Evolutionary conservation across 2,888 invertebrate genomes (phyloP).

Genomic region (Acanthosepion pharaonis): DNA sequence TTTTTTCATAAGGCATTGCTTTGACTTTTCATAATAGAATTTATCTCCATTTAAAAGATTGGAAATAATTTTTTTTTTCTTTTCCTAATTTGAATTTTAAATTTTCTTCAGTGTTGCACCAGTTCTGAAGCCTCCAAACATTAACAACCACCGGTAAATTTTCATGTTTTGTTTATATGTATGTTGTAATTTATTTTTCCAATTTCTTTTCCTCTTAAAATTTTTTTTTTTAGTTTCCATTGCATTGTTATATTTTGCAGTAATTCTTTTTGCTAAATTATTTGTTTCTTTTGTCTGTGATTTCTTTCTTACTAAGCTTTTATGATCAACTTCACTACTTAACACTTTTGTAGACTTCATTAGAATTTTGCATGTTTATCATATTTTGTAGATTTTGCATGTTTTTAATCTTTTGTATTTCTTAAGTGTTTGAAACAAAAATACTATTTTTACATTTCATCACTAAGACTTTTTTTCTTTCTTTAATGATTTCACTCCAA

Average conservation of each 20-base stretch:
- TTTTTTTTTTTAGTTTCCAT: neutral
- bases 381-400: neutral
- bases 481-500: no score
- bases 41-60: neutral
- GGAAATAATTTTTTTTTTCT: neutral
- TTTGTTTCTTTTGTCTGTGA: neutral
- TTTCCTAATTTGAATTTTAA: slow-evolving; percentile 15
- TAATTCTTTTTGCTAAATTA: neutral
- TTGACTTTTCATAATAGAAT: neutral
- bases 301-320: slow-evolving; percentile 14
- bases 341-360: neutral
- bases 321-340: neutral
- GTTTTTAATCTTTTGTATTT: no score
- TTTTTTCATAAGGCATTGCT: no score
- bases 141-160: slow-evolving; percentile 47
- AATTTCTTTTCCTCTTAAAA: neutral
- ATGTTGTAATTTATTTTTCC: neutral
- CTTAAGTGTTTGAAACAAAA: neutral
- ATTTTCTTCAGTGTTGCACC: slow-evolving; percentile 40
- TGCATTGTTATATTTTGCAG: neutral
- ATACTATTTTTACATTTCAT: no score
- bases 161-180: slow-evolving; percentile 16
- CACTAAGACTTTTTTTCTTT: no score
- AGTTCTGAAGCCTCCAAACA: slow-evolving; percentile 39
- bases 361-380: slow-evolving; percentile 34